Evolutionary conservation across 1,140 invertebrate genomes (phyloP).

Genomic region (Meloidogyne chitwoodi): DNA sequence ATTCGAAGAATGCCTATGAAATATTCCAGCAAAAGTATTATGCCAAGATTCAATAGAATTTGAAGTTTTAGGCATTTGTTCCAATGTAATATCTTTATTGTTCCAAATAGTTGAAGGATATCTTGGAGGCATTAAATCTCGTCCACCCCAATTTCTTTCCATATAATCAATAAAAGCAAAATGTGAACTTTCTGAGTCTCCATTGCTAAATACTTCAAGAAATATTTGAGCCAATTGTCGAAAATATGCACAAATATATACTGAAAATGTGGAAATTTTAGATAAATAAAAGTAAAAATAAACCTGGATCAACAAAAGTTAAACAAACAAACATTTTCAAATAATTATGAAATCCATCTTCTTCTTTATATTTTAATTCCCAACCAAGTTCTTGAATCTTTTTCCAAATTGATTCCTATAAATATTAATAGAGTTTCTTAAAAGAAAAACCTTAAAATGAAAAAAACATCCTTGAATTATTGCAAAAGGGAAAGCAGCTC

Average conservation of each 20-base stretch:
- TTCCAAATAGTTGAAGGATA: not conserved
- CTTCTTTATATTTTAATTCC: no score
- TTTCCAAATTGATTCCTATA: not conserved
- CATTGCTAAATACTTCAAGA: not conserved
- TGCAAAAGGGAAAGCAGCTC: no score
- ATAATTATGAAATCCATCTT: no score
- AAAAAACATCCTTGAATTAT: slow-evolving; percentile 1
- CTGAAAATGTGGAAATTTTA: no score
- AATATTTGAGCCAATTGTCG: no score
- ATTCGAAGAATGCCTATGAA: not conserved
- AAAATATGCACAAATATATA: no score
- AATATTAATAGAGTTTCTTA: no score
- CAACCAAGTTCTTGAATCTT: no score
- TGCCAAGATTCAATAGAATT: not conserved
- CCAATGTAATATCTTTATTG: no score
- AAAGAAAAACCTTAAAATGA: not conserved
- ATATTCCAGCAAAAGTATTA: not conserved
- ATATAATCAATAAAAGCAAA: not conserved
- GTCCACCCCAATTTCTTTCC: not conserved
- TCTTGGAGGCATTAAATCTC: not conserved
- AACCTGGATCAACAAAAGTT: no score
- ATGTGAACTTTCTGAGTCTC: not conserved
- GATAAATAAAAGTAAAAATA: no score
- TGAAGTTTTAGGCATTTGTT: not conserved
- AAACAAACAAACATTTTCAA: no score